A percentile compares a stretch with the other conserved stretches of the same genome.
phyloP scores from a whole-genome alignment of 2,113 vertebrate genomes.

The Chelonoidis abingdonii region DNA sequence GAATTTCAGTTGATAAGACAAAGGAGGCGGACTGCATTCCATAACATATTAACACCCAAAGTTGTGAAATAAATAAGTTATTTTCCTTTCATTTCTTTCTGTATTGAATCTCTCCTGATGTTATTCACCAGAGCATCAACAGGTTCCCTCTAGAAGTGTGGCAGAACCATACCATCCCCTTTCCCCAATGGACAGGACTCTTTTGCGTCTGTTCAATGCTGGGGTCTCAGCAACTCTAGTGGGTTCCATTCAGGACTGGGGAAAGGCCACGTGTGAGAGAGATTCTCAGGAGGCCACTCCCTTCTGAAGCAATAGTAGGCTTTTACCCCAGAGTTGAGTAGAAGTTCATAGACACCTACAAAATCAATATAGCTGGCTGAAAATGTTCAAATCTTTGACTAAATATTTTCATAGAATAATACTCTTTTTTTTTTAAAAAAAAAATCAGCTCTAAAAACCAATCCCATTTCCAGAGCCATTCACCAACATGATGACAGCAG shows the following conservation, averaged over 20 bases:
- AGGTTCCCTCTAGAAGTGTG: background rate
- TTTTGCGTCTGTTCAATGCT: background rate
- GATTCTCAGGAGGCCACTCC: background rate
- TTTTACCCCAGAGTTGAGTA: background rate
- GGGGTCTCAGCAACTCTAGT: background rate
- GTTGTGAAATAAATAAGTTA: background rate
- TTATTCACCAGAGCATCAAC: background rate
- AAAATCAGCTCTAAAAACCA: conserved; percentile 3
- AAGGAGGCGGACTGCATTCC: background rate
- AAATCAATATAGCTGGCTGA: conserved; percentile 52
- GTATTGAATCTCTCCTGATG: background rate
- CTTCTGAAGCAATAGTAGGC: background rate
- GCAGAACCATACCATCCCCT: background rate
- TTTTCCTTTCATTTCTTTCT: background rate
- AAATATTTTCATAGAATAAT: background rate
- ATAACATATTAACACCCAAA: background rate
- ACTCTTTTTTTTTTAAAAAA: background rate
- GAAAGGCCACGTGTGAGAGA: background rate
- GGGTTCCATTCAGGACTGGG: background rate
- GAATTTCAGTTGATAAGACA: background rate
- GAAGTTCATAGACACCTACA: conserved; percentile 41
- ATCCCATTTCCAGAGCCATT: background rate
- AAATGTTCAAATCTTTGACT: background rate
- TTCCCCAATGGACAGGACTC: background rate
- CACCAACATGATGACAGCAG: background rate